These are phyloP conservation scores for Beroe forskalii DNA, from an alignment of 37 sponge, comb jelly and placozoan species.

Conservation along the genomic window DNA sequence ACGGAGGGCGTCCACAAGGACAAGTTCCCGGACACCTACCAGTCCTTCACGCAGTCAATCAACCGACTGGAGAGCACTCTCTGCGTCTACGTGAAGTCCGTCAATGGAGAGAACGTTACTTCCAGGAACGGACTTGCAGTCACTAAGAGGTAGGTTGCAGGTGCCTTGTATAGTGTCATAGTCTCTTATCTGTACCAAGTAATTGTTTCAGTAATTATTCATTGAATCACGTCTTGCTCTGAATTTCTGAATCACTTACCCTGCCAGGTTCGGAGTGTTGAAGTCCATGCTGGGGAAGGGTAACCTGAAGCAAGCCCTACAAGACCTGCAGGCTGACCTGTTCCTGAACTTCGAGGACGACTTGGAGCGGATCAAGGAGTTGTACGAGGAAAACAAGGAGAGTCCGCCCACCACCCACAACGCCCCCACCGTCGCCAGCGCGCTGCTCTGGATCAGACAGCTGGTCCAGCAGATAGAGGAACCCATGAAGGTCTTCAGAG, in stretches of 20 bases:
- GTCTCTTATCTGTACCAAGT: too few relatives aligned
- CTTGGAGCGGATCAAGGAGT: slow-evolving; percentile 72
- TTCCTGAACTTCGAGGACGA: slow-evolving; percentile 67
- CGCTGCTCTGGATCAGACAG: slow-evolving; percentile 79
- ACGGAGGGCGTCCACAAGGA: slow-evolving; percentile 43
- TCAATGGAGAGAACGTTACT: neutral
- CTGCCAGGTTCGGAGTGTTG: slow-evolving; percentile 10
- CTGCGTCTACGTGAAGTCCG: slow-evolving; percentile 23
- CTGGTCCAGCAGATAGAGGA: slow-evolving; percentile 73
- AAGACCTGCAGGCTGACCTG: slow-evolving; percentile 63
- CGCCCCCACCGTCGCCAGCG: slow-evolving; percentile 71
- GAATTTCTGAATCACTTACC: too few relatives aligned
- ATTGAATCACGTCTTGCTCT: too few relatives aligned
- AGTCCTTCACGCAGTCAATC: slow-evolving; percentile 5
- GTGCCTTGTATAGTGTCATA: too few relatives aligned
- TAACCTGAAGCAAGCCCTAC: neutral
- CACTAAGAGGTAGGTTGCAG: slow-evolving; percentile 24
- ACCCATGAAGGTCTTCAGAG: slow-evolving; percentile 84
- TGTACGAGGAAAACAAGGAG: slow-evolving; percentile 82
- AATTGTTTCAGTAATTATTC: too few relatives aligned
- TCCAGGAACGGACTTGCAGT: slow-evolving; percentile 18
- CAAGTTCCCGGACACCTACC: slow-evolving; percentile 52
- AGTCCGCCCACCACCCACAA: slow-evolving; percentile 68
- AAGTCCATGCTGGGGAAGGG: neutral
- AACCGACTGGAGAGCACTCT: slow-evolving; percentile 22